These are phyloP conservation scores for Philaenus spumarius DNA, from an alignment of 1,140 invertebrate species.

Conservation along the genomic window DNA sequence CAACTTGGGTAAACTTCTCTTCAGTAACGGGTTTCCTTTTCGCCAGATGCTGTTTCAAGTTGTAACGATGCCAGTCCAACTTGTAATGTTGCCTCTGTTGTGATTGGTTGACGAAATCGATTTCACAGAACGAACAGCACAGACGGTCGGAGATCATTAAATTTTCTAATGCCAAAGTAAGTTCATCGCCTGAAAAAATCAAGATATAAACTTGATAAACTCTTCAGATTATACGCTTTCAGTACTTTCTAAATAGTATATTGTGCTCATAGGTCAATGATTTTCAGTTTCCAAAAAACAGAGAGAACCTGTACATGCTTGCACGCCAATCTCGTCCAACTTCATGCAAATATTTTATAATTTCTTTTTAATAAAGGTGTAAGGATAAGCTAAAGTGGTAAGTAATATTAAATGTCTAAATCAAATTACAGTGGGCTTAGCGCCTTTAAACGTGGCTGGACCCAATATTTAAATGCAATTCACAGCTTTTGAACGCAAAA, in stretches of 20 bases:
- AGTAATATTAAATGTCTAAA: no score
- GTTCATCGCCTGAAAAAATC: slow-evolving; percentile 31
- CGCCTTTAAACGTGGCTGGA: no score
- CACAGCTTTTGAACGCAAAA: no score
- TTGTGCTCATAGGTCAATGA: neutral
- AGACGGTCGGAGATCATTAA: slow-evolving; percentile 43
- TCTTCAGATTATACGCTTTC: neutral
- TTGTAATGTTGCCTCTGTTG: slow-evolving; percentile 80
- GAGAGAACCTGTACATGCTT: neutral
- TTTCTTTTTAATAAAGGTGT: no score
- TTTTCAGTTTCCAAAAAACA: neutral
- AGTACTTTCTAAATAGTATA: neutral
- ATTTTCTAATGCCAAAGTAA: slow-evolving; percentile 35
- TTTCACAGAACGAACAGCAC: slow-evolving; percentile 49
- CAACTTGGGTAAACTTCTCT: slow-evolving; percentile 67
- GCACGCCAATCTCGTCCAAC: neutral
- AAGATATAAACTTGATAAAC: neutral
- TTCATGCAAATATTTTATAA: no score
- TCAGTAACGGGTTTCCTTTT: slow-evolving; percentile 72
- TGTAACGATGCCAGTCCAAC: slow-evolving; percentile 93
- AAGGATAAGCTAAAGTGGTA: neutral
- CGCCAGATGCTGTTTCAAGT: slow-evolving; percentile 89
- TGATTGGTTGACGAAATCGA: slow-evolving; percentile 42
- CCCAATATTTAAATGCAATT: no score
- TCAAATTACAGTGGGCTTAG: no score